These are phyloP conservation scores for Tachuris rubrigastra DNA, from an alignment of 2,113 vertebrate species.

Conservation along the genomic window DNA sequence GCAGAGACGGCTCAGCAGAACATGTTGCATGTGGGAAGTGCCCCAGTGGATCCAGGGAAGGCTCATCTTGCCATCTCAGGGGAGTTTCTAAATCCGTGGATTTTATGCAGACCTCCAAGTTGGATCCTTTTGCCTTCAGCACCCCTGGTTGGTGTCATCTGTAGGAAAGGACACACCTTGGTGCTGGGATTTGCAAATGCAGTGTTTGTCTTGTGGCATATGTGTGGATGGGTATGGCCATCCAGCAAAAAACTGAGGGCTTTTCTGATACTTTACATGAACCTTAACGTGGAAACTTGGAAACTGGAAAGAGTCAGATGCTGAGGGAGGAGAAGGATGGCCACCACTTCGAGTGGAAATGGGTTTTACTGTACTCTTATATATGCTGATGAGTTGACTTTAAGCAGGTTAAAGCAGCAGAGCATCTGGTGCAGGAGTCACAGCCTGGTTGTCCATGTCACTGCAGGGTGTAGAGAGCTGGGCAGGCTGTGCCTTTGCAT, in stretches of 20 bases:
- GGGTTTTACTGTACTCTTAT: not conserved
- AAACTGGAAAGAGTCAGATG: not conserved
- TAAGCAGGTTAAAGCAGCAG: not conserved
- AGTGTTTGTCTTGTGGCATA: not conserved
- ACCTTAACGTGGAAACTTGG: not conserved
- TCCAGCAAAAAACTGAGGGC: not conserved
- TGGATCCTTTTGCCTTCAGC: not conserved
- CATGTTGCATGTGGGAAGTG: constrained; percentile 7
- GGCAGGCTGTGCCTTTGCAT: not conserved
- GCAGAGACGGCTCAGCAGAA: not conserved
- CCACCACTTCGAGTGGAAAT: not conserved
- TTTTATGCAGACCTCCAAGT: not conserved
- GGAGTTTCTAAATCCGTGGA: not conserved
- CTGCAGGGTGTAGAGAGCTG: not conserved
- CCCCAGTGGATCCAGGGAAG: not conserved
- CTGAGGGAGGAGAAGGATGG: not conserved
- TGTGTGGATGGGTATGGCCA: rapidly evolving
- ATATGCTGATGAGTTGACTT: not conserved
- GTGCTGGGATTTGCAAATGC: not conserved
- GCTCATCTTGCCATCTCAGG: not conserved
- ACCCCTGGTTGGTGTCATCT: not conserved
- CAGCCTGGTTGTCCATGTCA: not conserved
- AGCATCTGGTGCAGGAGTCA: not conserved
- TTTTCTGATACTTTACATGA: not conserved
- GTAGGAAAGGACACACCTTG: not conserved